A percentile compares a stretch with the other conserved stretches of the same genome.
Evolutionary conservation across 2,797 vertebrate genomes (phyloP).

Genomic region (Limnodromus scolopaceus): DNA sequence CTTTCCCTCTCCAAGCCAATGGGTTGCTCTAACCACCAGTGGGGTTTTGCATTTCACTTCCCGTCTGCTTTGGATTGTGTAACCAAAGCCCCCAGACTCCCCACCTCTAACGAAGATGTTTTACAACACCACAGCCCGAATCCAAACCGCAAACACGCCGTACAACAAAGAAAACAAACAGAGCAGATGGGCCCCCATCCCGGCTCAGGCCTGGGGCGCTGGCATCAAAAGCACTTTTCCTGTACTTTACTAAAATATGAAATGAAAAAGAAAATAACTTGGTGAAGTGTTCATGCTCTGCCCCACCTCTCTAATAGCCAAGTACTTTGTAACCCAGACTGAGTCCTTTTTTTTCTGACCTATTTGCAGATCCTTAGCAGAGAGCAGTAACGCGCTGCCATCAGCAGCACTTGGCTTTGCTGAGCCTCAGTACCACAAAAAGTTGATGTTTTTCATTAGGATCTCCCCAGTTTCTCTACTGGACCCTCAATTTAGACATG

Average conservation of each 20-base stretch:
- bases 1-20: not conserved
- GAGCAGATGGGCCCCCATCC: not conserved
- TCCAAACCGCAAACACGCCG: constrained; percentile 14
- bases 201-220: fast-evolving
- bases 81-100: constrained; percentile 28
- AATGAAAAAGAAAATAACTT: constrained; percentile 3
- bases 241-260: not conserved
- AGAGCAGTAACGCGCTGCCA: not conserved
- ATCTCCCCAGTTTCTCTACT: not conserved
- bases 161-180: not conserved
- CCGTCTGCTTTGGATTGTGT: not conserved
- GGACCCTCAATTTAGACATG: not conserved
- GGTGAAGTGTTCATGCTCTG: not conserved
- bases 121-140: not conserved
- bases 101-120: not conserved
- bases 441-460: not conserved
- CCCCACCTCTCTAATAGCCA: not conserved
- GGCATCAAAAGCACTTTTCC: not conserved
- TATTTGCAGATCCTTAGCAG: not conserved
- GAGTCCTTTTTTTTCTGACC: not conserved
- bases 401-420: not conserved
- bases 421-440: not conserved
- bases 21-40: not conserved
- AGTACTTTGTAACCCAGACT: not conserved
- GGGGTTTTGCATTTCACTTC: constrained; percentile 24